These are phyloP conservation scores for Stichopus horrens DNA, from an alignment of 53 echinoderm and acorn worm genomes.

Conservation along the genomic window DNA sequence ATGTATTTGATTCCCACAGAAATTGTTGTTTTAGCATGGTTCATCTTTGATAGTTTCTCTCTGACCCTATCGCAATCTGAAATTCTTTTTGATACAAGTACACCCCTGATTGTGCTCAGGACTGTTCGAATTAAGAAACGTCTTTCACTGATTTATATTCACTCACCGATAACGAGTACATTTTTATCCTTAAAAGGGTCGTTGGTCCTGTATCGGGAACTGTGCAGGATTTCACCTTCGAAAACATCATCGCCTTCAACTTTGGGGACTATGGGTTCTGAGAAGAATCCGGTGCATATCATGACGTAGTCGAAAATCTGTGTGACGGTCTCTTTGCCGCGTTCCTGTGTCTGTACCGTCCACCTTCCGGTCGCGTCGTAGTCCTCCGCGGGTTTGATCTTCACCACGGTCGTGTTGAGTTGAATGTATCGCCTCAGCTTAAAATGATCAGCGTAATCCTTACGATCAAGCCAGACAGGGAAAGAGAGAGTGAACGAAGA, in stretches of 20 bases:
- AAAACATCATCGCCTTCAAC: not conserved
- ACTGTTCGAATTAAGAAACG: too few relatives aligned
- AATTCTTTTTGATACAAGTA: too few relatives aligned
- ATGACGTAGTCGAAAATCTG: conserved; percentile 33
- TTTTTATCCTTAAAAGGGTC: conserved; percentile 16
- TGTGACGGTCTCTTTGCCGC: not conserved
- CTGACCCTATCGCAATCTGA: too few relatives aligned
- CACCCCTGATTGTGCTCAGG: too few relatives aligned
- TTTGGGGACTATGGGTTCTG: conserved; percentile 6
- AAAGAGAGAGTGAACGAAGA: not conserved
- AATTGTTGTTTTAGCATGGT: not conserved
- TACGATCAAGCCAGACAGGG: not conserved
- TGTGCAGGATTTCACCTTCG: conserved; percentile 23
- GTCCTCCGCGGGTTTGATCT: conserved; percentile 21
- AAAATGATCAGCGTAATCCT: conserved; percentile 36
- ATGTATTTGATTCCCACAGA: too few relatives aligned
- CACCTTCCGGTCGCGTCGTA: conserved; percentile 12
- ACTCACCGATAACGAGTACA: conserved; percentile 25
- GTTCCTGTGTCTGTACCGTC: not conserved
- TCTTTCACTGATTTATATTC: not conserved
- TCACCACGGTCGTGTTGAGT: conserved; percentile 19
- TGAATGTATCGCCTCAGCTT: conserved; percentile 19
- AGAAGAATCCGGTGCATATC: conserved; percentile 27
- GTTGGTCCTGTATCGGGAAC: not conserved
- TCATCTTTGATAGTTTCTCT: not conserved